Base-by-base conservation (phyloP, 2,888 invertebrate species). In the Stenotaenia linearis region DNA sequence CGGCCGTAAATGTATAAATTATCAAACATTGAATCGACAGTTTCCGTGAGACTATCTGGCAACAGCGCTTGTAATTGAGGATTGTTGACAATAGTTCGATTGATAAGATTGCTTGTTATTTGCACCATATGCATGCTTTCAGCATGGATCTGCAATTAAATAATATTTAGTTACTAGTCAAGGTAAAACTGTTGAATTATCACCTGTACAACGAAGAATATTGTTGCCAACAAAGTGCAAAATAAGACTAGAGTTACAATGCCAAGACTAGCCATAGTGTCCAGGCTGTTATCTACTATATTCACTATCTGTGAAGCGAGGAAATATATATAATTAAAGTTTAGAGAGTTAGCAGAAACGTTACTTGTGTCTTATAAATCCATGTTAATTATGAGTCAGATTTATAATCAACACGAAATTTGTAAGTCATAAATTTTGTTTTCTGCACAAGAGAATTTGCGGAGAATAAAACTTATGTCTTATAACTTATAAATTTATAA, bases 1-100 rank as follows among this genome's bases (percentile, higher is more conserved):
- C 97, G 89, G 0, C 97, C 97, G 86, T 97, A 96, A 30, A 93
- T 90, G 85, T 97, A 97, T 0, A 96, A 96, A 87, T 97, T 96
- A 83, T 96, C 95, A 12, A 97, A 90, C 82, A 96, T 91, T 21
- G 95, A 94, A 86, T 96, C 96, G 61, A 97, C 89, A 80, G 96
- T 93, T 77, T 92, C 92, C 84, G 93, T 92, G 90, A 93, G 92
- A 4, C 92, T 91, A 80, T 93, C 92, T 0, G 98, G 97, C 79
- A 98, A 88, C 84, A 95, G 90, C 84, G 92, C 91, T 83, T 92
- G 90, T 83, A 90, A 87, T 84, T 96, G 95, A 37, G 96, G 95
- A 87, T 97, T 94, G 84, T 95, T 92, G 7, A 95, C 92, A 76
- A 95, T 91, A 0, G 96, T 95, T 84, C 92, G 92, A 87, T 97